phyloP scores from a whole-genome alignment of 2,113 vertebrate species.

The Apistogramma diplotaenia region DNA sequence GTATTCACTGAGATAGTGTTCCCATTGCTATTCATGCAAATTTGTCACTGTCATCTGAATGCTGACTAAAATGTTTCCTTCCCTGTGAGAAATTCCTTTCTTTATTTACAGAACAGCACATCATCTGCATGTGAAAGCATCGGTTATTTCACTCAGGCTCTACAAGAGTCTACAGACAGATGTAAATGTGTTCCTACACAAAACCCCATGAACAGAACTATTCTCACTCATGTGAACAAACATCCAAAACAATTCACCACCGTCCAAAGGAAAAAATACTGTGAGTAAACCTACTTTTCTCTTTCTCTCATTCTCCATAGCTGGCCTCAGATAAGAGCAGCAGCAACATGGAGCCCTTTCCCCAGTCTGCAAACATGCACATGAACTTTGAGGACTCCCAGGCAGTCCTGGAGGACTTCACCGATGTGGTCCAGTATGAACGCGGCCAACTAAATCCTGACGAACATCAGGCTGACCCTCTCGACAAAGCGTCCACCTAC shows the following conservation, averaged over 20 bases:
- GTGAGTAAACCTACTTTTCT: neutral
- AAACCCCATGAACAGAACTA: neutral
- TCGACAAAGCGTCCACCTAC: conserved; percentile 76
- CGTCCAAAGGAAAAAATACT: neutral
- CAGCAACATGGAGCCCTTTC: conserved; percentile 76
- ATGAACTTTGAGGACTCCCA: conserved; percentile 77
- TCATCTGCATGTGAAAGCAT: neutral
- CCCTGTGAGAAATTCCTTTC: neutral
- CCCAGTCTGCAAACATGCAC: conserved; percentile 63
- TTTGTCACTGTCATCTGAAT: neutral
- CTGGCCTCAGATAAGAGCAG: conserved; percentile 69
- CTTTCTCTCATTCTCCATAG: conserved; percentile 13
- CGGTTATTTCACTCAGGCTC: too few relatives aligned
- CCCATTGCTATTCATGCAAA: neutral
- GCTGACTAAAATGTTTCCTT: accelerated
- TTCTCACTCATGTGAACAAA: neutral
- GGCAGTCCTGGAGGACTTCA: conserved; percentile 72
- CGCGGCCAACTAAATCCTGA: conserved; percentile 71
- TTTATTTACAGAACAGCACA: neutral
- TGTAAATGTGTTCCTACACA: too few relatives aligned
- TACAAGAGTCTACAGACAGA: neutral
- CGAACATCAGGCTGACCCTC: conserved; percentile 70
- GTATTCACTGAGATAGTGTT: neutral
- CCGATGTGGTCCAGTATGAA: conserved; percentile 69
- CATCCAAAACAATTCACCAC: neutral